These are phyloP conservation scores for Linepithema humile DNA, from an alignment of 1,140 invertebrate genomes.

Conservation along the genomic window DNA sequence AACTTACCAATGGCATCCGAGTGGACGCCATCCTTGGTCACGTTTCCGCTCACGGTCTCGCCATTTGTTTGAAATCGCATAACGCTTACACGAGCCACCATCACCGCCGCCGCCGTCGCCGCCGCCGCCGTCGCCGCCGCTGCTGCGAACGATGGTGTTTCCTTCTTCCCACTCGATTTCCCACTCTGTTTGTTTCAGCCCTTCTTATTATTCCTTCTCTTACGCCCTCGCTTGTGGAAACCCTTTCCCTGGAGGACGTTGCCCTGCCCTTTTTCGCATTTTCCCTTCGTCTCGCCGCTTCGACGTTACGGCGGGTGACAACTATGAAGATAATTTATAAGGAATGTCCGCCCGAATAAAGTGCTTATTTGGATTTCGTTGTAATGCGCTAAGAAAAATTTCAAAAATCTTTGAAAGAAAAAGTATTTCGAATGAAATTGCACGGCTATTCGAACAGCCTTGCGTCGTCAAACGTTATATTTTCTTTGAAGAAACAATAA, in stretches of 20 bases:
- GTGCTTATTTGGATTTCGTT: background rate
- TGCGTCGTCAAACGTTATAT: background rate
- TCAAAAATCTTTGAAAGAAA: background rate
- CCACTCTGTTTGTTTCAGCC: conserved; percentile 68
- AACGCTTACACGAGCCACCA: conserved; percentile 69
- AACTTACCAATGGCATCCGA: conserved; percentile 67
- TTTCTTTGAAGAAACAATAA: background rate
- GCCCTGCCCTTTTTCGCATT: conserved; percentile 29
- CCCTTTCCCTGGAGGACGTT: conserved; percentile 11
- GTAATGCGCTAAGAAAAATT: background rate
- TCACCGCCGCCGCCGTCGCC: conserved; percentile 61
- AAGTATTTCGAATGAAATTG: too few relatives aligned
- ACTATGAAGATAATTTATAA: conserved; percentile 18
- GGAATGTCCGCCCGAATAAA: background rate
- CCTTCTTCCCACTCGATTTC: conserved; percentile 67
- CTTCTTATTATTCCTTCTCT: conserved; percentile 37
- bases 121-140: conserved; percentile 62
- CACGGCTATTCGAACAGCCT: too few relatives aligned
- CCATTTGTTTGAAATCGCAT: conserved; percentile 83
- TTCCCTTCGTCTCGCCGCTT: conserved; percentile 17
- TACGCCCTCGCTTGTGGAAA: conserved; percentile 8
- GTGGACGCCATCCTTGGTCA: conserved; percentile 62
- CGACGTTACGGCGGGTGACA: conserved; percentile 8
- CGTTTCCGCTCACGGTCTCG: conserved; percentile 74
- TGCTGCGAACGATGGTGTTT: conserved; percentile 62